Base-by-base conservation (phyloP, 92 coral and sea anemone genomes). In the Zoanthus gigantus region DNA sequence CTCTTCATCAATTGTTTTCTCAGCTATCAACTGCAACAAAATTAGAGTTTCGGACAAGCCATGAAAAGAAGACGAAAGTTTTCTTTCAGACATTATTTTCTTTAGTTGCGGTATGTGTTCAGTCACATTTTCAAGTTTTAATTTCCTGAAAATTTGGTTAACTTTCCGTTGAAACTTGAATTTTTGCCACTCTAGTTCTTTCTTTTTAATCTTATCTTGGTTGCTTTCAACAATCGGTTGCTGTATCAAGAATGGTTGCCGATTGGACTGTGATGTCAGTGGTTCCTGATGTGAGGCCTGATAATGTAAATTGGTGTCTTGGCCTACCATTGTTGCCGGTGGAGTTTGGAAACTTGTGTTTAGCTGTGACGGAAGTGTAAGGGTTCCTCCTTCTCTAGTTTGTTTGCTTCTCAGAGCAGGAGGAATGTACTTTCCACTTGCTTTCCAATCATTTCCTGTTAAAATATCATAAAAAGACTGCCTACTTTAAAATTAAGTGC, bases 111-210 rank as follows among this genome's bases (percentile, higher is more conserved):
- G 82, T 9, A 85, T 61, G 18, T 89, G 61, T 50, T 90, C 94
- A 34, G 83, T 88, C 9, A 72, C 28, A 72, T 90, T 89, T 11
- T 87, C 93, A 46, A 74, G 79, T 7, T 83, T 83, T 47, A 90
- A 77, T 31, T 81, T 89, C 71, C 91, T 94, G 48, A 97, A 78
- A 30, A 97, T 68, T 82, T 82, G 92, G 78, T 91, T 94, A n/a
- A 95, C 88, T 71, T 92, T 90, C 16, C 99, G 91, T 65, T 95
- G 96, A 60, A 95, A 93, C 74, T 95, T 95, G 93, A 96, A 97
- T 73, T 95, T 95, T 71, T 97, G 96, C 99, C 99, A 97, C 57
- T 94, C 93, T 34, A 94, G 91, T 82, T 97, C 99, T 14, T 89
- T 92, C 57, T 93, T 95, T 48, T 72, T 34, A 18, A 89, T 72